phyloP scores from a whole-genome alignment of 2,113 vertebrate species.

The Condylura cristata region DNA sequence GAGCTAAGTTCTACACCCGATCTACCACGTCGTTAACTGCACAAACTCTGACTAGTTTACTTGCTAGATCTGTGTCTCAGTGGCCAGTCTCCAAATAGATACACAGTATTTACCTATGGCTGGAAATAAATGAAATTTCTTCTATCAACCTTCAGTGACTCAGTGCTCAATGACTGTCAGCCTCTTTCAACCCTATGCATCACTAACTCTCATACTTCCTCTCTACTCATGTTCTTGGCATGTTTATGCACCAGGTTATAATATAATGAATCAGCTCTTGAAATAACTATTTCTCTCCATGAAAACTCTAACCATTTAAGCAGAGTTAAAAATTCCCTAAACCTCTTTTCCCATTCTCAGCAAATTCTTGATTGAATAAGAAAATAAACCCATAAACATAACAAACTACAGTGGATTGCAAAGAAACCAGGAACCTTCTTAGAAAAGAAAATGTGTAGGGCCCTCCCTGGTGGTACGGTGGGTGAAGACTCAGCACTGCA shows the following conservation, averaged over 20 bases:
- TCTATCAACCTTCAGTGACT: rapidly evolving
- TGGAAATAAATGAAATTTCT: background rate
- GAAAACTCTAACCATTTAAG: conserved; percentile 36
- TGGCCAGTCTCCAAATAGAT: background rate
- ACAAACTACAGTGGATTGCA: background rate
- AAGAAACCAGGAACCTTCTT: background rate
- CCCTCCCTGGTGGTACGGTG: too few species aligned
- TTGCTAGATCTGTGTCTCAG: background rate
- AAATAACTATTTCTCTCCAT: conserved; percentile 52
- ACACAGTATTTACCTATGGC: background rate
- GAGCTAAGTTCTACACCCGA: background rate
- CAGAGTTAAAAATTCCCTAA: conserved; percentile 25
- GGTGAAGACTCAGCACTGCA: too few species aligned
- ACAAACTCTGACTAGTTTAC: background rate
- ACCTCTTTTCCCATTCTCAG: background rate
- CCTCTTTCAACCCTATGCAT: background rate
- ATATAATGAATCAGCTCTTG: conserved; percentile 47
- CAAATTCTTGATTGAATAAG: conserved; percentile 12
- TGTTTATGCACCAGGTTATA: conserved; percentile 14
- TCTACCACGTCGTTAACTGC: background rate
- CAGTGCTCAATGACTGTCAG: too few species aligned
- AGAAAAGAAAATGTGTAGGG: conserved; percentile 1
- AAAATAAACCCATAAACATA: conserved; percentile 34
- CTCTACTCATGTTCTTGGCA: background rate
- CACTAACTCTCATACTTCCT: background rate